phyloP scores from a whole-genome alignment of 2,888 invertebrate genomes.

The Pristionchus maxplancki region DNA sequence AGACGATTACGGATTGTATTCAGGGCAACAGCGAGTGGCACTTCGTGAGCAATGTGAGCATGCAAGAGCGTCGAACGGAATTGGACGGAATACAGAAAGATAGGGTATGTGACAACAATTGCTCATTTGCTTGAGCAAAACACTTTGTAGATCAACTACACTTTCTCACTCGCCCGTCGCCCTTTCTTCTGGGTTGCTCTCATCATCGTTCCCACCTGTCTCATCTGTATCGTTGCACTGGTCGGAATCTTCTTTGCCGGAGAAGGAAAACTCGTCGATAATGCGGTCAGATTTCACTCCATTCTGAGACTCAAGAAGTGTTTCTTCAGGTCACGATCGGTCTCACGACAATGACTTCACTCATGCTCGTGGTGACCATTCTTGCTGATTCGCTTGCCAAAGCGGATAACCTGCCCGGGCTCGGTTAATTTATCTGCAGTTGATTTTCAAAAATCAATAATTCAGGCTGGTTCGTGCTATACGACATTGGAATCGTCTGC shows the following conservation, averaged over 20 bases:
- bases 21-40: not conserved
- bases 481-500: not conserved
- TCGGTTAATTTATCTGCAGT: not conserved
- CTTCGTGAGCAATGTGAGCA: not conserved
- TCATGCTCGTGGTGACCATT: not conserved
- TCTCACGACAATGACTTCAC: not conserved
- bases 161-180: not conserved
- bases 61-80: not conserved
- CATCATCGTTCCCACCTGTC: conserved; percentile 6
- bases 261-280: not conserved
- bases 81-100: not conserved
- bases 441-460: too few species aligned
- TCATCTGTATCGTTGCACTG: not conserved
- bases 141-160: not conserved
- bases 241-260: not conserved
- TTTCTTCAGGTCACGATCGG: not conserved
- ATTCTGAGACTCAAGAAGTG: not conserved
- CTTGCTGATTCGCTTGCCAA: not conserved
- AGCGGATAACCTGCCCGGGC: not conserved
- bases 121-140: not conserved
- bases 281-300: not conserved
- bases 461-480: not conserved
- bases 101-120: not conserved
- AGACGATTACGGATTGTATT: not conserved
- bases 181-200: conserved; percentile 19